A percentile compares a stretch with the other conserved stretches of the same genome.
Conservation (phyloP, 2,888 invertebrate species). For the Ochropleura plecta region DNA sequence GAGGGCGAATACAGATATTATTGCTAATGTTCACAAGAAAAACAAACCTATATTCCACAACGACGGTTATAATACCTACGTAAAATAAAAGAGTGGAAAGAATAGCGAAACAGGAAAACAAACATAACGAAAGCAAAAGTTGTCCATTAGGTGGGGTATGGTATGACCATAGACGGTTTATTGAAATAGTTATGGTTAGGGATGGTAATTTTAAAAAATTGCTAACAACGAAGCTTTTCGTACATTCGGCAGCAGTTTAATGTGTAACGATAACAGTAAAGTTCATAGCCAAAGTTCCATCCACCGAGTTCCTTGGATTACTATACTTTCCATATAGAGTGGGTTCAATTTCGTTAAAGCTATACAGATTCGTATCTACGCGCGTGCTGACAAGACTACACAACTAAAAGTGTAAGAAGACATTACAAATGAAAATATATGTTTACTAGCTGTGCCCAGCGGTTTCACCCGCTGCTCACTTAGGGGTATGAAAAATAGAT, state of each 20-base stretch:
- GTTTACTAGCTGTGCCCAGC: too few species aligned
- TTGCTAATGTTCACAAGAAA: constrained; percentile 66
- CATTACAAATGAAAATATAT: constrained; percentile 65
- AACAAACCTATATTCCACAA: constrained; percentile 73
- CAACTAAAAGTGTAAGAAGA: constrained; percentile 62
- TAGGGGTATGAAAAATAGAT: too few species aligned
- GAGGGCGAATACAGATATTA: constrained; percentile 55
- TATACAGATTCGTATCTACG: constrained; percentile 82
- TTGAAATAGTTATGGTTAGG: constrained; percentile 86
- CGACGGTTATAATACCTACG: constrained; percentile 74
- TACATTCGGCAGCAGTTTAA: constrained; percentile 86
- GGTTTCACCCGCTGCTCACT: too few species aligned
- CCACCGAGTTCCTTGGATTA: constrained; percentile 83
- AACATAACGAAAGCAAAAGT: constrained; percentile 86
- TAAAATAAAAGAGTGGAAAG: constrained; percentile 75
- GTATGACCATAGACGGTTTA: constrained; percentile 86
- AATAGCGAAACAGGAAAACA: constrained; percentile 79
- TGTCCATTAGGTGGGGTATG: constrained; percentile 81
- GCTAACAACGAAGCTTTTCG: constrained; percentile 80
- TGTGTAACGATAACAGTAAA: constrained; percentile 87
- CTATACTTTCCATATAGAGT: constrained; percentile 84
- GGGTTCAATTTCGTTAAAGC: constrained; percentile 84
- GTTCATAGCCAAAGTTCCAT: constrained; percentile 87
- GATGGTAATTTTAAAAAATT: constrained; percentile 88
- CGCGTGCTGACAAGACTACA: constrained; percentile 70